phyloP scores from a whole-genome alignment of 2,113 vertebrate genomes.

The Colinus virginianus region DNA sequence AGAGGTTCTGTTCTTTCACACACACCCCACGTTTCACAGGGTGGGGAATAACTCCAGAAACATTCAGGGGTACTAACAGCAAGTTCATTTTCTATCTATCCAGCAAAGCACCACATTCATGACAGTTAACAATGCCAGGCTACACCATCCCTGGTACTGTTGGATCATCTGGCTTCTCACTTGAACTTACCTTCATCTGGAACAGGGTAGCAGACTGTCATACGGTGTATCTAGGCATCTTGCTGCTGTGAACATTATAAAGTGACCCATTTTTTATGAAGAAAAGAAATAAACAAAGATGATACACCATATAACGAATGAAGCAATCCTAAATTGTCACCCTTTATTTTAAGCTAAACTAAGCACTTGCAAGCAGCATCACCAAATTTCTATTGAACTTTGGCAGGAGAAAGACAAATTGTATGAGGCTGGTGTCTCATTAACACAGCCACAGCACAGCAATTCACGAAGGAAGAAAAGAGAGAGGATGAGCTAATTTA shows the following conservation, averaged over 20 bases:
- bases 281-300: background rate
- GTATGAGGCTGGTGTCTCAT: background rate
- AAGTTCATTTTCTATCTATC: background rate
- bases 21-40: background rate
- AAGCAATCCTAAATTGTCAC: background rate
- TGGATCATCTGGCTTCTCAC: background rate
- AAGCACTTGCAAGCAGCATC: background rate
- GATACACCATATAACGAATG: background rate
- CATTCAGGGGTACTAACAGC: background rate
- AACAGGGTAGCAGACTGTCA: background rate
- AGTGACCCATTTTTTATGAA: background rate
- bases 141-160: no score
- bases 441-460: constrained; percentile 16
- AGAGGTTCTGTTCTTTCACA: background rate
- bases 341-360: background rate
- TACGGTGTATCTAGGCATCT: background rate
- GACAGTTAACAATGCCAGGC: background rate
- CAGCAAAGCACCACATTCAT: background rate
- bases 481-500: constrained; percentile 55
- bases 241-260: background rate
- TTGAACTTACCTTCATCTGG: background rate
- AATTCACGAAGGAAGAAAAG: constrained; percentile 5
- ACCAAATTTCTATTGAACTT: background rate
- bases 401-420: background rate
- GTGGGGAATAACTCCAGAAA: background rate